Evolutionary conservation across 2,113 vertebrate genomes (phyloP), one percentile per base, ranked within the genome.

Genomic region (Macaca nemestrina): DNA sequence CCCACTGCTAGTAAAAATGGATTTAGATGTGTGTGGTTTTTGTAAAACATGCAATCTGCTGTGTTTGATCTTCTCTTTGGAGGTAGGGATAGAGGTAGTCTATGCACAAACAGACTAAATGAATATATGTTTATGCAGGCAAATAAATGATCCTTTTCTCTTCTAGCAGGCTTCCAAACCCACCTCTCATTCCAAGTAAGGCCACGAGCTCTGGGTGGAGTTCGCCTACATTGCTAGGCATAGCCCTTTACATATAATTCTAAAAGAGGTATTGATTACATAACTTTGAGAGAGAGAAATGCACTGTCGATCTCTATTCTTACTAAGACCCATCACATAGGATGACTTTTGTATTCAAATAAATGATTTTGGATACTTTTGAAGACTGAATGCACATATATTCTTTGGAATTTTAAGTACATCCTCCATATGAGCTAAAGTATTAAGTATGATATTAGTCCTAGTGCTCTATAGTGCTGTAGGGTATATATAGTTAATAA

Each of bases 11-110:
- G 76, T 90, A 96, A 96, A 96, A 96, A 91, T 93, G 87, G 90
- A 84, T 95, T 95, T 92, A 93, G 88, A 92, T 85, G 72, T 94
- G 88, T 95, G 96, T 6, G 87, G 92, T 93, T 98, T 97, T 97
- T 96, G 70, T 95, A 78, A 85, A 96, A 88, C 90, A 75, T 97
- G 94, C 93, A 97, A 94, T 96, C 94, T 94, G 57, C 95, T 90
- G 96, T 64, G 57, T 96, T 97, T 97, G 92, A 97, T 95, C 94
- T 95, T 35, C 25, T 95, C 86, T 92, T 85, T 73, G 27, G 86
- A 78, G 76, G 57, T 72, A 10, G 48, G 73, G 67, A 9, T 76
- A 55, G 48, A 80, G 17, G 79, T 16, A 64, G 76, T 83, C 25
- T 45, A 20, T 40, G 45, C 40, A 90, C 57, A 97, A 96, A 92